A percentile compares a stretch with the other conserved stretches of the same genome.
phyloP scores from a whole-genome alignment of 2,113 vertebrate species.

The Dinomys branickii region DNA sequence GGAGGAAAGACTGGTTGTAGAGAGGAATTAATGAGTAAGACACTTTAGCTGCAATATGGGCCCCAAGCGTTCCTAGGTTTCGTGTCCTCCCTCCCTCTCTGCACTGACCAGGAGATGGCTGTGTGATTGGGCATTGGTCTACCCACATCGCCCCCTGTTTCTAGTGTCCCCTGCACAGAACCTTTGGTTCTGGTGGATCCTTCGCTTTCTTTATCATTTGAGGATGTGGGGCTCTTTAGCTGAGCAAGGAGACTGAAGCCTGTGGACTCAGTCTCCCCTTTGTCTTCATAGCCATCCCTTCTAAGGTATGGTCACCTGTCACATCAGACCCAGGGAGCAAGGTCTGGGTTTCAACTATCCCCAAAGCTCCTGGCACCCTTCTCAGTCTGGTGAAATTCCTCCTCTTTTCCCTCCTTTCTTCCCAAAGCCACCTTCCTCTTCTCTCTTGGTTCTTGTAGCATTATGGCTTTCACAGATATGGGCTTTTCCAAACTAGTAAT shows the following conservation, averaged over 20 bases:
- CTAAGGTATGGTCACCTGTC: not conserved
- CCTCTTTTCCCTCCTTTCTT: not conserved
- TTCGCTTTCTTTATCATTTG: not conserved
- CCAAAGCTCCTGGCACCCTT: not conserved
- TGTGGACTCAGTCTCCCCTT: not conserved
- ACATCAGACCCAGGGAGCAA: not conserved
- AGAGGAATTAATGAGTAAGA: not conserved
- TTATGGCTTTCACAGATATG: not conserved
- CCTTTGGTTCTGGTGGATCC: not conserved
- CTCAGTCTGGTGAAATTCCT: not conserved
- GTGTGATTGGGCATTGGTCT: accelerated
- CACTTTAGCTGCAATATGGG: not conserved
- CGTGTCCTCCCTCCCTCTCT: accelerated
- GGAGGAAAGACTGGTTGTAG: not conserved
- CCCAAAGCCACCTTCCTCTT: not conserved
- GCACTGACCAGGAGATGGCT: not conserved
- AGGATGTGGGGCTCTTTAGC: not conserved
- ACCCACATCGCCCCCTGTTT: not conserved
- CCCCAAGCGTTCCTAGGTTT: not conserved
- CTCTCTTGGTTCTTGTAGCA: not conserved
- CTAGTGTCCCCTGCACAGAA: not conserved
- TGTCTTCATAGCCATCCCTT: not conserved
- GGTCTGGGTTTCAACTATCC: not conserved
- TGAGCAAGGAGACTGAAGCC: not conserved
- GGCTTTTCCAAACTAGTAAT: not conserved